Evolutionary conservation across 2,888 invertebrate species (phyloP).

Genomic region (Synergus itoensis): DNA sequence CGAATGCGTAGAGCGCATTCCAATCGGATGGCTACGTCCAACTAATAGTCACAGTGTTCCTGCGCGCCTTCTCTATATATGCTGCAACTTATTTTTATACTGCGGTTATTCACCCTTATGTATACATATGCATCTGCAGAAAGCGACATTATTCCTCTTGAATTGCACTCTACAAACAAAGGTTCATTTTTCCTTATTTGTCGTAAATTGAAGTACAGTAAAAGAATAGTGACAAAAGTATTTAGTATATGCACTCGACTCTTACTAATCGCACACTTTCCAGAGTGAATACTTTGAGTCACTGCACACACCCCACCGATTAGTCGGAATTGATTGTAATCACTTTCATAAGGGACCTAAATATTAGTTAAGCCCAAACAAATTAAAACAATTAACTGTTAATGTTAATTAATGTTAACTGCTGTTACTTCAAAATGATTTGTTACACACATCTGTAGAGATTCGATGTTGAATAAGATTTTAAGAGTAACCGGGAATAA

Average conservation of each 20-base stretch:
- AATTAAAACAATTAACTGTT: no score
- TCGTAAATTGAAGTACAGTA: neutral
- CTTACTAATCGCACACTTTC: no score
- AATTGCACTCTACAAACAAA: neutral
- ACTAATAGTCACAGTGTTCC: conserved; percentile 60
- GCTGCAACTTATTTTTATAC: conserved; percentile 74
- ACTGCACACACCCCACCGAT: no score
- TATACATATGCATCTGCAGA: conserved; percentile 49
- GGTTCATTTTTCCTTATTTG: neutral
- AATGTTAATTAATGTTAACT: no score
- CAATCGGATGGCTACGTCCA: conserved; percentile 71
- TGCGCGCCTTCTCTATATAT: conserved; percentile 52
- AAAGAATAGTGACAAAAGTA: no score
- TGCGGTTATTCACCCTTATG: conserved; percentile 76
- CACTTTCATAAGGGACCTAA: no score
- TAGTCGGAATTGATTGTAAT: neutral
- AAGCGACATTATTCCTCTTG: conserved; percentile 10
- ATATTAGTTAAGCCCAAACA: neutral
- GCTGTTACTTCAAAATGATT: no score
- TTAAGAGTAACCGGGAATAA: neutral
- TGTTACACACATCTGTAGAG: no score
- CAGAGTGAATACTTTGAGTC: no score
- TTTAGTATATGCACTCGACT: no score
- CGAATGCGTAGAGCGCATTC: conserved; percentile 69
- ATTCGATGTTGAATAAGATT: neutral